These are phyloP conservation scores for Pseudochirops corinnae DNA, from an alignment of 2,797 vertebrate genomes.

Conservation along the genomic window DNA sequence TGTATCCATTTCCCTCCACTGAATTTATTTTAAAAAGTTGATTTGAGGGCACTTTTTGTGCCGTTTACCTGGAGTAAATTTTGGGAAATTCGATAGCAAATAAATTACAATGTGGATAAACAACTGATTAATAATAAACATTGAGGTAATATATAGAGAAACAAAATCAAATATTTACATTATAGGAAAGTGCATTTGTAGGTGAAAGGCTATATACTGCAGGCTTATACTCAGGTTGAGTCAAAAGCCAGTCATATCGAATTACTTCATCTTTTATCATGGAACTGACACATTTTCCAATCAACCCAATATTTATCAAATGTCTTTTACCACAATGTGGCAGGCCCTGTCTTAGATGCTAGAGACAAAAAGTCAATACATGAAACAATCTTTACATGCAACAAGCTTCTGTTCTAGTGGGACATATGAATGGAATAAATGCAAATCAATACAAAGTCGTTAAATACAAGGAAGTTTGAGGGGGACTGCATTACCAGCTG, in stretches of 20 bases:
- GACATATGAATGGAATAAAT: neutral
- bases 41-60: neutral
- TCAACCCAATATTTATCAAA: no score
- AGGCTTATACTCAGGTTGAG: neutral
- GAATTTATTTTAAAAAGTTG: neutral
- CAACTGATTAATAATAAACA: neutral
- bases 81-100: neutral
- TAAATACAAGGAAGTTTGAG: neutral
- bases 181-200: neutral
- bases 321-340: neutral
- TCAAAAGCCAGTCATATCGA: no score
- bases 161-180: neutral
- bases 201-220: no score
- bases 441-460: neutral
- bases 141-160: neutral
- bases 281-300: no score
- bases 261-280: no score
- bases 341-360: neutral
- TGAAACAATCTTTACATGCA: neutral
- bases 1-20: neutral
- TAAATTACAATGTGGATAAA: neutral
- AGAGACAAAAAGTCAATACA: neutral
- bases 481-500: no score
- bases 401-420: neutral
- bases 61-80: neutral